Percentiles rank a stretch among this genome's conserved stretches.
These are phyloP conservation scores for Acronicta leporina DNA, from an alignment of 2,888 invertebrate genomes.

Conservation along the genomic window DNA sequence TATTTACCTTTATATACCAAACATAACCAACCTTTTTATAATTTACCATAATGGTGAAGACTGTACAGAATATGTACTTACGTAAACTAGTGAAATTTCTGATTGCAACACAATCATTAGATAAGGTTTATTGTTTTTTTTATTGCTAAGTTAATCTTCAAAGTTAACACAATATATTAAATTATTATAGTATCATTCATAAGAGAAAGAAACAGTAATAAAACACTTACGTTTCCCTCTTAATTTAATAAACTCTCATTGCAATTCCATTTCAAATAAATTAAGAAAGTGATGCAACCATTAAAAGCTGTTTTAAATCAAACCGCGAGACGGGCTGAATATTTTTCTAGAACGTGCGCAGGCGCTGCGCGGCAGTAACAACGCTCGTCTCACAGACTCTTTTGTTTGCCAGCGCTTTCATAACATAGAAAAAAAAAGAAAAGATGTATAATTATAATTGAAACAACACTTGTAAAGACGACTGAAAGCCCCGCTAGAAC, in stretches of 20 bases:
- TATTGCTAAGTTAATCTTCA: too few species aligned
- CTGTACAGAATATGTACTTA: too few species aligned
- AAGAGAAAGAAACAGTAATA: too few species aligned
- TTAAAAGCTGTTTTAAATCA: conserved; percentile 21
- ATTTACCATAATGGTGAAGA: too few species aligned
- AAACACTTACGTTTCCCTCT: too few species aligned
- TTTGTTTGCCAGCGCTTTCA: conserved; percentile 27
- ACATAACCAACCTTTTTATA: too few species aligned
- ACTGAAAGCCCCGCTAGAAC: conserved; percentile 30
- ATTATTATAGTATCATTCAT: too few species aligned
- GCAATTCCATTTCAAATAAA: conserved; percentile 1
- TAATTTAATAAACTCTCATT: not conserved
- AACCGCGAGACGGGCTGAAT: conserved; percentile 5
- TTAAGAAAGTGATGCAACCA: conserved; percentile 5
- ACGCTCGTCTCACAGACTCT: conserved; percentile 4
- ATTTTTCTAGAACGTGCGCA: conserved; percentile 18
- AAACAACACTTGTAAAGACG: conserved; percentile 40
- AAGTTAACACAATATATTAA: too few species aligned
- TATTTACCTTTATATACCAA: too few species aligned
- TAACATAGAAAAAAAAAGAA: conserved; percentile 17
- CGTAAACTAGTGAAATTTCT: too few species aligned
- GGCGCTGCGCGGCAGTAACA: conserved; percentile 9
- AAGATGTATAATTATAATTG: conserved; percentile 38
- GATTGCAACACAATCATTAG: too few species aligned
- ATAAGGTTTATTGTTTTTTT: too few species aligned